These are phyloP conservation scores for Pogonus chalceus DNA, from an alignment of 1,140 invertebrate species.

Conservation along the genomic window DNA sequence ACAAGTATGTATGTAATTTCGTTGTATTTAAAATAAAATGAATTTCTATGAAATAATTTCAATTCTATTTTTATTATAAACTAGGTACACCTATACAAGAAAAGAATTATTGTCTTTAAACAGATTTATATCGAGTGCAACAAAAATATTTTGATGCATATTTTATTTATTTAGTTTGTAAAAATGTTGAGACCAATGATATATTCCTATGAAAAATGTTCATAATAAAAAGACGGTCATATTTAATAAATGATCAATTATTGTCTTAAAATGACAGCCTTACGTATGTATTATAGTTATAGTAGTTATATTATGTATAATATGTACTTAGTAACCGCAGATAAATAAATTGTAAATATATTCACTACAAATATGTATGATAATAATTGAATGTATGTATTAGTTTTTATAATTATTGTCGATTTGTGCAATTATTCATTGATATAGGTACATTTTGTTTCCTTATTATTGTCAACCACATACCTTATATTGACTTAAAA, in stretches of 20 bases:
- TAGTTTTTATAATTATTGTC: conserved; percentile 11
- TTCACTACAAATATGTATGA: background rate
- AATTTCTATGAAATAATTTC: too few species aligned
- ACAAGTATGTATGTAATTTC: too few species aligned
- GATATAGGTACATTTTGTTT: background rate
- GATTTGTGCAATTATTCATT: conserved; percentile 12
- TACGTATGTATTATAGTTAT: too few species aligned
- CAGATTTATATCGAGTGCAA: too few species aligned
- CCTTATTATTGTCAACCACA: background rate
- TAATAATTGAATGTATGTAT: conserved; percentile 4
- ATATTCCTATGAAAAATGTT: background rate
- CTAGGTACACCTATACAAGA: too few species aligned
- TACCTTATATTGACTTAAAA: background rate
- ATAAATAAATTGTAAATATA: background rate
- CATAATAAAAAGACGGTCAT: background rate
- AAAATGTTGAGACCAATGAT: background rate
- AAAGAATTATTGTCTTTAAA: too few species aligned
- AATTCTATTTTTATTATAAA: too few species aligned
- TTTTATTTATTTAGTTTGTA: too few species aligned
- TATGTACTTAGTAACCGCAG: background rate
- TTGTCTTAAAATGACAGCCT: conserved; percentile 8
- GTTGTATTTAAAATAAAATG: too few species aligned
- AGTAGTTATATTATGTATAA: conserved; percentile 10
- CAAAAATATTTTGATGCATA: too few species aligned
- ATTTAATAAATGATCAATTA: conserved; percentile 1